Conservation (phyloP, 1,140 invertebrate genomes). For the Trichonephila clavata region DNA sequence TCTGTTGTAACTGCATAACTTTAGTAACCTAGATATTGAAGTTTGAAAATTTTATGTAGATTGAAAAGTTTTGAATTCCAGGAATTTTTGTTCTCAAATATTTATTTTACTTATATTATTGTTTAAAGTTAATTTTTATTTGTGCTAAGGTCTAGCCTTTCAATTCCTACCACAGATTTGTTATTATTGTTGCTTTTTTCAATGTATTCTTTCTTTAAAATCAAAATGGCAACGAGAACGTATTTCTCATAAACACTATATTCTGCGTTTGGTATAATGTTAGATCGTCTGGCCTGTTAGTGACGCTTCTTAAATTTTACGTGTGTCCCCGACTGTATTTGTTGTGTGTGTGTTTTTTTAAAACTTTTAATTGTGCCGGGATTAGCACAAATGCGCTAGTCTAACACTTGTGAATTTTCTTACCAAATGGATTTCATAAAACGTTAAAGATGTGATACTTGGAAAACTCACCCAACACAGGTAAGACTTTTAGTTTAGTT, state of each 20-base stretch:
- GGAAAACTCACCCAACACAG: background rate
- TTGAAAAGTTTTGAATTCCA: too few species aligned
- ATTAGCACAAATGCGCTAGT: background rate
- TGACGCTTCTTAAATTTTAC: background rate
- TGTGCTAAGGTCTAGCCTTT: background rate
- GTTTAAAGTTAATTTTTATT: background rate
- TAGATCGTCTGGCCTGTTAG: background rate
- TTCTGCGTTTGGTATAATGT: conserved; percentile 42
- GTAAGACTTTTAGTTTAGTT: background rate
- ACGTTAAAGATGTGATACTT: conserved; percentile 6
- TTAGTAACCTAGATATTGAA: too few species aligned
- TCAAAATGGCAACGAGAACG: background rate
- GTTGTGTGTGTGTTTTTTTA: background rate
- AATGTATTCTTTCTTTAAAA: background rate
- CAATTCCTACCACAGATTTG: background rate
- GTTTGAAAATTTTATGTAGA: too few species aligned
- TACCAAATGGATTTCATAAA: background rate
- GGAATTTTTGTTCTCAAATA: too few species aligned
- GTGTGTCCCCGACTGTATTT: background rate
- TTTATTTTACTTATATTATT: too few species aligned
- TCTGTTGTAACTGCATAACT: too few species aligned
- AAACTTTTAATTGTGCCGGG: background rate
- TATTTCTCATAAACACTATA: conserved; percentile 47
- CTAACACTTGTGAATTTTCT: background rate
- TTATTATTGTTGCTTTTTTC: background rate